Evolutionary conservation across 2,797 vertebrate species (phyloP).

Genomic region (Gymnothorax javanicus): DNA sequence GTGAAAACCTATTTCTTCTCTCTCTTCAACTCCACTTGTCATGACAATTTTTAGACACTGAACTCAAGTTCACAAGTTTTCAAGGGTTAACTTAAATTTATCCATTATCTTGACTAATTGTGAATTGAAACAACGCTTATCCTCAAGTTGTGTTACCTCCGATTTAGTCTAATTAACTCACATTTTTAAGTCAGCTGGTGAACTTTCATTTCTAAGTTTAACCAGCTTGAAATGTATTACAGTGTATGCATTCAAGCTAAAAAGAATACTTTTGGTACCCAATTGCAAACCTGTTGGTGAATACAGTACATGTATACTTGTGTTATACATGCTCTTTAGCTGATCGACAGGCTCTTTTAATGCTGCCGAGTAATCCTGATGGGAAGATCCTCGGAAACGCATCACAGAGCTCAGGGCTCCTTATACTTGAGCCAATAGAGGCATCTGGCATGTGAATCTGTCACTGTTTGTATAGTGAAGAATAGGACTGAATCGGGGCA

Average conservation of each 20-base stretch:
- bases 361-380: background rate
- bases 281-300: background rate
- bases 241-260: background rate
- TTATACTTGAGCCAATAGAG: constrained; percentile 10
- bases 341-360: background rate
- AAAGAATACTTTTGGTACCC: too few relatives aligned
- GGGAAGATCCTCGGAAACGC: background rate
- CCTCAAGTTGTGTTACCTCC: too few relatives aligned
- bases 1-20: too few relatives aligned
- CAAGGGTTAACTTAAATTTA: too few relatives aligned
- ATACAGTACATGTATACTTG: background rate
- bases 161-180: too few relatives aligned
- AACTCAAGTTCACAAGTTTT: too few relatives aligned
- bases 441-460: constrained; percentile 20
- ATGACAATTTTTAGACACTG: too few relatives aligned
- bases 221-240: background rate
- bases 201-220: too few relatives aligned
- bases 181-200: too few relatives aligned
- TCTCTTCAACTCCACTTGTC: too few relatives aligned
- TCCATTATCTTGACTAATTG: too few relatives aligned
- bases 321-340: background rate
- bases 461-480: constrained; percentile 16
- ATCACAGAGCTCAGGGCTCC: background rate
- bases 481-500: background rate
- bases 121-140: too few relatives aligned